These are phyloP conservation scores for Drosophila novamexicana DNA, from an alignment of 1,140 invertebrate species.

Conservation along the genomic window DNA sequence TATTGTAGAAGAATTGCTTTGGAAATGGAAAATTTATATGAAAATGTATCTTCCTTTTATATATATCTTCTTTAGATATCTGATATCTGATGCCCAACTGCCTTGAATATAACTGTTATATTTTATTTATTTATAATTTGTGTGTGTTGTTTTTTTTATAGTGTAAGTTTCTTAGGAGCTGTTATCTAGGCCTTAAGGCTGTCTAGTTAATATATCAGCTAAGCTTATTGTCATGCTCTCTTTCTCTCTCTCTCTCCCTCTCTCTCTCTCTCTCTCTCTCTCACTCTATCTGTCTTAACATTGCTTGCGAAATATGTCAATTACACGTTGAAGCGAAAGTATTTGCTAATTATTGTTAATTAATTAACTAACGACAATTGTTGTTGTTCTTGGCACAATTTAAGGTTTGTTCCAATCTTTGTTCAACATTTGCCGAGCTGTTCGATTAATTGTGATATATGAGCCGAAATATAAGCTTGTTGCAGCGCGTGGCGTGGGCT, in stretches of 20 bases:
- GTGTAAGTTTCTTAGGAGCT: neutral
- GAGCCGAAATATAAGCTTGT: slow-evolving; percentile 15
- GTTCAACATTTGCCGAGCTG: slow-evolving; percentile 17
- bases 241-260: too few species aligned
- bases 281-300: neutral
- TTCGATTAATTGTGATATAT: slow-evolving; percentile 61
- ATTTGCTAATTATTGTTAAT: slow-evolving; percentile 33
- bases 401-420: slow-evolving; percentile 6
- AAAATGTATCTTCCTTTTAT: too few species aligned
- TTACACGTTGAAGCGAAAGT: neutral
- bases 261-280: too few species aligned
- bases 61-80: too few species aligned
- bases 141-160: neutral
- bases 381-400: slow-evolving; percentile 11
- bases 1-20: too few species aligned
- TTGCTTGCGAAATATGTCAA: slow-evolving; percentile 7
- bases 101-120: too few species aligned
- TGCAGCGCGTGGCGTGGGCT: slow-evolving; percentile 5
- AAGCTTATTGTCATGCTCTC: neutral
- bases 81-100: too few species aligned
- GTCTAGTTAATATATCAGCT: neutral
- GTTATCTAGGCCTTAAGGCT: neutral
- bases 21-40: too few species aligned
- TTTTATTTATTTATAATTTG: neutral
- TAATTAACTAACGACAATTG: slow-evolving; percentile 21